These are phyloP conservation scores for Halictus quadricinctus DNA, from an alignment of 2,888 invertebrate species.

Conservation along the genomic window DNA sequence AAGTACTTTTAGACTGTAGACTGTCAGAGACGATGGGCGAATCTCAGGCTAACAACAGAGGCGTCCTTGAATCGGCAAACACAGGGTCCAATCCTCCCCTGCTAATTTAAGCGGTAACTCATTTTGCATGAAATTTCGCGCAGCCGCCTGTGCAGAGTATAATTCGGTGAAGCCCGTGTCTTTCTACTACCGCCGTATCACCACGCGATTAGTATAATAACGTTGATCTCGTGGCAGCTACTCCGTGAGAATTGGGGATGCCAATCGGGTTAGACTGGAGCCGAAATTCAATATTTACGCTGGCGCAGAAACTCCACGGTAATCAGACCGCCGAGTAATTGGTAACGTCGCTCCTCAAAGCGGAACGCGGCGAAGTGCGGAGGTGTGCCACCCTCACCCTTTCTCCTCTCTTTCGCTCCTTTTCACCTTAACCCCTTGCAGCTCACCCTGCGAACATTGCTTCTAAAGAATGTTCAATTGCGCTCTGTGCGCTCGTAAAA, in stretches of 20 bases:
- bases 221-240: conserved; percentile 53
- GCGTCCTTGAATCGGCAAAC: neutral
- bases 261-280: conserved; percentile 67
- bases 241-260: conserved; percentile 61
- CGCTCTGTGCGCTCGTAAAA: neutral
- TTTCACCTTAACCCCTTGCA: neutral
- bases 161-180: neutral
- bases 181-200: conserved; percentile 17
- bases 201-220: conserved; percentile 69
- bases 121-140: conserved; percentile 17
- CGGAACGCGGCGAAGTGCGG: conserved; percentile 46
- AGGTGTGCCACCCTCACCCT: neutral
- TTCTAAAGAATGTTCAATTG: neutral
- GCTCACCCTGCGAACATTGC: neutral
- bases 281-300: conserved; percentile 76
- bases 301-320: conserved; percentile 70
- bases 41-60: conserved; percentile 20
- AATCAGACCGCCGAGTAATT: conserved; percentile 72
- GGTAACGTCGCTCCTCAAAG: conserved; percentile 67
- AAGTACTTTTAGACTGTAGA: neutral
- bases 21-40: conserved; percentile 7
- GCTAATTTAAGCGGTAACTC: conserved; percentile 22
- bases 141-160: neutral
- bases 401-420: neutral
- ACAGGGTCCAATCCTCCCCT: conserved; percentile 14